A percentile compares a stretch with the other conserved stretches of the same genome.
Evolutionary conservation across 2,113 vertebrate genomes (phyloP).

Genomic region (Saccopteryx bilineata): DNA sequence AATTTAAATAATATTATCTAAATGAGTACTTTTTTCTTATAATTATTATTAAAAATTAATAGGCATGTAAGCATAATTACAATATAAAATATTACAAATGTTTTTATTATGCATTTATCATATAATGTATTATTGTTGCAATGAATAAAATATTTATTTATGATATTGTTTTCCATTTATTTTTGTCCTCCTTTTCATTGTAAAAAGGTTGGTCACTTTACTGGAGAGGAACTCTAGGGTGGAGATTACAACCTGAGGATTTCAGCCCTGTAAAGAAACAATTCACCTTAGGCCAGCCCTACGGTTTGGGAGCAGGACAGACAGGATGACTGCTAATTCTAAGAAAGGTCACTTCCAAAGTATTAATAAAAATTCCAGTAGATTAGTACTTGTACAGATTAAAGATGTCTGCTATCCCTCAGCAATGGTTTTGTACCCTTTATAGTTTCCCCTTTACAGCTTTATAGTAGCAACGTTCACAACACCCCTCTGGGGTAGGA

Average conservation of each 20-base stretch:
- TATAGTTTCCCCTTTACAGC: background rate
- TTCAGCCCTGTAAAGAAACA: background rate
- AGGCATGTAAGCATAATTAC: no score
- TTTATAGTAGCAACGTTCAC: background rate
- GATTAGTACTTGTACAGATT: background rate
- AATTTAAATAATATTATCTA: no score
- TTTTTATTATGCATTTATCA: no score
- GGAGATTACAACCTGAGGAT: background rate
- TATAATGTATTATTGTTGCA: no score
- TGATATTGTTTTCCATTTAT: no score
- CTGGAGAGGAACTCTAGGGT: background rate
- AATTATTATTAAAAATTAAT: no score
- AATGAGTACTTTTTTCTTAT: no score
- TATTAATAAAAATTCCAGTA: background rate
- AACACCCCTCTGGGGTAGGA: background rate
- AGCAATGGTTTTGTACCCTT: background rate
- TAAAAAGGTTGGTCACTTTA: no score
- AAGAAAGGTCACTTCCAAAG: conserved; percentile 4
- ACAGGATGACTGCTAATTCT: background rate
- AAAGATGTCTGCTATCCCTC: background rate
- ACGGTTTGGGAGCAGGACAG: background rate
- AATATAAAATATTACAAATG: no score
- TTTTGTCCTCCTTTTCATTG: no score
- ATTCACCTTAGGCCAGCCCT: background rate
- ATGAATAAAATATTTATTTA: no score